Percentiles rank a stretch among this genome's conserved stretches.
Conservation (phyloP, 2,888 invertebrate genomes). For the Pinctada fucata region DNA sequence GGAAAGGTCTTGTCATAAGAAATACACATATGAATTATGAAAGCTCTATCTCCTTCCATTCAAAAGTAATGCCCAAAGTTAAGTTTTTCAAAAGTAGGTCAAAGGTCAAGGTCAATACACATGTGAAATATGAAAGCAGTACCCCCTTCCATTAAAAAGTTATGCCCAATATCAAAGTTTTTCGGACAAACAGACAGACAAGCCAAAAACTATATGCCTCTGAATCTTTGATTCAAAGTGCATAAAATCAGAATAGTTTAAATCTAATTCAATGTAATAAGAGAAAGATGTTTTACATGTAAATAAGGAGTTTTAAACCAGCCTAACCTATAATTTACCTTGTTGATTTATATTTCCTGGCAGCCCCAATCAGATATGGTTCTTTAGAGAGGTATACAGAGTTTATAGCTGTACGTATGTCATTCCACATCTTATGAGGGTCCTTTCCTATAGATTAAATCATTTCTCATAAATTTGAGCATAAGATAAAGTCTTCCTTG, state of each 20-base stretch:
- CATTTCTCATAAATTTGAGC: neutral
- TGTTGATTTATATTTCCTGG: constrained; percentile 59
- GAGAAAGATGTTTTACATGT: too few relatives aligned
- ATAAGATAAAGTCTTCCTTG: too few relatives aligned
- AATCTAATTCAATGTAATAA: too few relatives aligned
- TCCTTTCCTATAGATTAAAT: constrained; percentile 81
- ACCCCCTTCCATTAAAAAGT: neutral
- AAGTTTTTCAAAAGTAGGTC: too few relatives aligned
- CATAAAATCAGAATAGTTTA: neutral
- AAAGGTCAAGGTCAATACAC: too few relatives aligned
- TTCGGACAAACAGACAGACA: neutral
- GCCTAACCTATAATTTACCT: constrained; percentile 40
- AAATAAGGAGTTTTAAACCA: too few relatives aligned
- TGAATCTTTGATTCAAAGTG: neutral
- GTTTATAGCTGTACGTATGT: constrained; percentile 87
- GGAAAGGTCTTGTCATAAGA: too few relatives aligned
- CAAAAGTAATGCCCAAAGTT: too few relatives aligned
- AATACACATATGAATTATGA: too few relatives aligned
- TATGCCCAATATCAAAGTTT: neutral
- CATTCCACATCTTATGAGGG: constrained; percentile 86
- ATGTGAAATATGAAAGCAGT: too few relatives aligned
- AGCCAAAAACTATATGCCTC: neutral
- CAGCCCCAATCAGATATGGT: constrained; percentile 82
- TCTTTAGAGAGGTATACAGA: constrained; percentile 84
- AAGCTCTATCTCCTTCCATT: too few relatives aligned